These are phyloP conservation scores for Cantharis rufa DNA, from an alignment of 2,888 invertebrate genomes.

Conservation along the genomic window DNA sequence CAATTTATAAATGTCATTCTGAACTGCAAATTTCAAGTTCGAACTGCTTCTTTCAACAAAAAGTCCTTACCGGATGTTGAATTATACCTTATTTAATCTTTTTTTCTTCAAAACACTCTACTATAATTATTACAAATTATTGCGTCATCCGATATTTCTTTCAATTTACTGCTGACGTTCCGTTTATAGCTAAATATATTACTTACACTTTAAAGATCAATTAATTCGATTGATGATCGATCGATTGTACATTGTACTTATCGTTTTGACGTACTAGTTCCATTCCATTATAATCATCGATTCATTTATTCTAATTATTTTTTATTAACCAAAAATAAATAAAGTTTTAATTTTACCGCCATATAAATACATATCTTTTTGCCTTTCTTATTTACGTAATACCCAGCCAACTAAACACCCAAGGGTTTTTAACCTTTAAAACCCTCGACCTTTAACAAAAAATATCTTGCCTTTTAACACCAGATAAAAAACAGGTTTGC, in stretches of 20 bases:
- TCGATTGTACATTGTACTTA: background rate
- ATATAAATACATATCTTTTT: too few relatives aligned
- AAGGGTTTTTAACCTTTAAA: too few relatives aligned
- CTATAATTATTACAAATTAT: background rate
- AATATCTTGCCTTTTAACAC: background rate
- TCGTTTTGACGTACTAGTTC: background rate
- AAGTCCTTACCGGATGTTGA: background rate
- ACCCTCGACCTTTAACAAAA: background rate
- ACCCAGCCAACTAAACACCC: too few relatives aligned
- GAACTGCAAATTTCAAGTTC: constrained; percentile 4
- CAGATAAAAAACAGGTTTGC: background rate
- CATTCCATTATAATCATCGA: background rate
- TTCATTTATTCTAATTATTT: background rate
- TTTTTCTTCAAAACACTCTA: background rate
- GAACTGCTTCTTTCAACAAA: constrained; percentile 7
- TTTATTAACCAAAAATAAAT: background rate
- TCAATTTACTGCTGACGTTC: background rate
- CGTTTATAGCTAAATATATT: background rate
- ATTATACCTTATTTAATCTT: background rate
- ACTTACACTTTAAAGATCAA: background rate
- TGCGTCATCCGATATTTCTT: background rate
- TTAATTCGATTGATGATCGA: background rate
- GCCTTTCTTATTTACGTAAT: too few relatives aligned
- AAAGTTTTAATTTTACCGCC: too few relatives aligned
- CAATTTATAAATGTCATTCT: constrained; percentile 27